Evolutionary conservation across 2,888 invertebrate genomes (phyloP).

Genomic region (Itoplectis maculator): DNA sequence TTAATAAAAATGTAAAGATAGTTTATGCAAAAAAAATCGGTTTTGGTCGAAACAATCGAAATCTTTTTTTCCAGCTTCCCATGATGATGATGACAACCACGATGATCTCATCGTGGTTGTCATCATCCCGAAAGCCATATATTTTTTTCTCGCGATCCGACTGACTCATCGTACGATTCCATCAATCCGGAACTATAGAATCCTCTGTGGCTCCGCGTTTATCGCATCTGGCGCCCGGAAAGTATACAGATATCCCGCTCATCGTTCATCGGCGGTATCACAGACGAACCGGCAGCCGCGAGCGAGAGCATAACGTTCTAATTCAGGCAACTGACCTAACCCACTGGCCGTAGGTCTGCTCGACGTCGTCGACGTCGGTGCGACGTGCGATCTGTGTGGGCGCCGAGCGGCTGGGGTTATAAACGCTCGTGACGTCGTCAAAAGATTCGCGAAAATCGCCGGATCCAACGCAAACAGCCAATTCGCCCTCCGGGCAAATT

Average conservation of each 20-base stretch:
- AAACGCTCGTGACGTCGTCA: conserved; percentile 42
- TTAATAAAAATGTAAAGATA: no score
- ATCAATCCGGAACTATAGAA: not conserved
- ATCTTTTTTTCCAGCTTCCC: no score
- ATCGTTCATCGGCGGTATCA: conserved; percentile 33
- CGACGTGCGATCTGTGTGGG: conserved; percentile 29
- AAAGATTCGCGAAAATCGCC: conserved; percentile 47
- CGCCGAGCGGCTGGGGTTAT: conserved; percentile 34
- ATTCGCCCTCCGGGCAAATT: not conserved
- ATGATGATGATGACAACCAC: not conserved
- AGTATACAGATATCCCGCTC: conserved; percentile 29
- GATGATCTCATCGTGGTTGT: not conserved
- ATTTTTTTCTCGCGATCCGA: not conserved
- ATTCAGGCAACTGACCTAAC: conserved; percentile 80
- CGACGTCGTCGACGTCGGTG: conserved; percentile 29
- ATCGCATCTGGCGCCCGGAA: conserved; percentile 20
- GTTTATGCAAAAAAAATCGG: no score
- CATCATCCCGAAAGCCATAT: no score
- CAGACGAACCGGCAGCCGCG: conserved; percentile 11
- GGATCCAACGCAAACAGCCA: conserved; percentile 43
- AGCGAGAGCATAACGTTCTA: conserved; percentile 73
- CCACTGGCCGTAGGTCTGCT: conserved; percentile 65
- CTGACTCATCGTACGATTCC: not conserved
- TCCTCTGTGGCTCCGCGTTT: not conserved
- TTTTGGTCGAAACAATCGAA: no score